A percentile compares a stretch with the other conserved stretches of the same genome.
Conservation (phyloP, 2,888 invertebrate genomes). For the Tipula lateralis region DNA sequence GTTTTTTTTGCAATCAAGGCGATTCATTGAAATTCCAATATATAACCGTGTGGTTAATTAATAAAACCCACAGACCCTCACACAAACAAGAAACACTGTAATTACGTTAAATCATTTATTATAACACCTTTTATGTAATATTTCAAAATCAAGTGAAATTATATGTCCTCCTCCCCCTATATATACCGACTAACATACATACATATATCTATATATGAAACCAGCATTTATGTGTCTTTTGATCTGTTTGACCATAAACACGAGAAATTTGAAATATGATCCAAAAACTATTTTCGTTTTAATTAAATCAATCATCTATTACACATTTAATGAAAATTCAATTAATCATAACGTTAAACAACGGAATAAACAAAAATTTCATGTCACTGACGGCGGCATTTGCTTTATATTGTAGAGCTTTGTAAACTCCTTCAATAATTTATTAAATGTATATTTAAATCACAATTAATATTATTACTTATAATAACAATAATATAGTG, state of each 20-base stretch:
- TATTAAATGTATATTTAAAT: slow-evolving; percentile 19
- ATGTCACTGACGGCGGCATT: slow-evolving; percentile 24
- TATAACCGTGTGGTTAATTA: neutral
- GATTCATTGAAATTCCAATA: neutral
- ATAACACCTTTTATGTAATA: neutral
- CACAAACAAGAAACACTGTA: neutral
- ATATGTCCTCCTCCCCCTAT: neutral
- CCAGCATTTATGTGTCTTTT: neutral
- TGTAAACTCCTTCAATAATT: slow-evolving; percentile 14
- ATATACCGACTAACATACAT: too few relatives aligned
- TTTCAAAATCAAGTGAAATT: slow-evolving; percentile 24
- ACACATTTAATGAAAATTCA: slow-evolving; percentile 24
- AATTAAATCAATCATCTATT: slow-evolving; percentile 24
- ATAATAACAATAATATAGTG: slow-evolving; percentile 24
- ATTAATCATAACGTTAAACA: slow-evolving; percentile 9
- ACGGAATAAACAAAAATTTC: slow-evolving; percentile 12
- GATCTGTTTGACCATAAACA: neutral
- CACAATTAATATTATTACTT: slow-evolving; percentile 19
- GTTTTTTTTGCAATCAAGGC: neutral
- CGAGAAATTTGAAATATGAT: slow-evolving; percentile 7
- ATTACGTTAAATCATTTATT: slow-evolving; percentile 7
- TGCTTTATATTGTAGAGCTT: neutral
- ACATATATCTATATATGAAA: too few relatives aligned
- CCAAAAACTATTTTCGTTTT: slow-evolving; percentile 6
- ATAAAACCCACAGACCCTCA: neutral